Base-by-base conservation (phyloP, 2,113 vertebrate species). In the Elanus axillaris region DNA sequence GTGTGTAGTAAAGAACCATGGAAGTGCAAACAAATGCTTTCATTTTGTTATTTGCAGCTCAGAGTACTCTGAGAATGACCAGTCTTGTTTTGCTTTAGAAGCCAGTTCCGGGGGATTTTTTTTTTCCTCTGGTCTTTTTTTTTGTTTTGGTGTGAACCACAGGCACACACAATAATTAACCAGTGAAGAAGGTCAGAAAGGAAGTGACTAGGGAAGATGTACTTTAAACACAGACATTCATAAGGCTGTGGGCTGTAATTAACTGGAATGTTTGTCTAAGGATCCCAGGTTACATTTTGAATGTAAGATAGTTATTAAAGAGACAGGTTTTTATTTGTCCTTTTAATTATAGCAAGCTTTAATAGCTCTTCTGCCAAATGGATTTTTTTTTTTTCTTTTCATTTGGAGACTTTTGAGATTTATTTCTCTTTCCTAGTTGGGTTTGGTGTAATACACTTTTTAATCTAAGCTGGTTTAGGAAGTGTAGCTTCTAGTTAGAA, bases 81-180 rank as follows among this genome's bases (percentile, higher is more conserved):
- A 7, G 60, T 84, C 69, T 75, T 95, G 87, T 95, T 97, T 95
- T 93, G 77, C 50, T 92, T 86, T 66, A 38, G 69, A 76, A 96
- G 52, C 64, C 27, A 40, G 25, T 66, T 95, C 92, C 81, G 85
- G 53, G 82, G 92, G 67, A 85, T 19, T 69, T 69, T 93, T 92
- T 93, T 93, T 60, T 72, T 0, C 20, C 11, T 83, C 14, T 62
- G 75, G 58, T 81, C 2, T 59, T 60, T 34, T 60, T 34, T 56
- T 56, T 48, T 32, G 63, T 68, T n/a, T 12, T 1, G 15, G 29
- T 71, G 45, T 80, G 83, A 96, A 58, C 73, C 80, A 38, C 93
- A 42, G 52, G 42, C 50, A n/a, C 75, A 64, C 71, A 88, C 80
- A 95, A 66, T 95, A 90, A 96, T 97, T 95, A 96, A 91, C 91